A percentile compares a stretch with the other conserved stretches of the same genome.
phyloP scores from a whole-genome alignment of 2,888 invertebrate species.

The Physocephala rufipes region DNA sequence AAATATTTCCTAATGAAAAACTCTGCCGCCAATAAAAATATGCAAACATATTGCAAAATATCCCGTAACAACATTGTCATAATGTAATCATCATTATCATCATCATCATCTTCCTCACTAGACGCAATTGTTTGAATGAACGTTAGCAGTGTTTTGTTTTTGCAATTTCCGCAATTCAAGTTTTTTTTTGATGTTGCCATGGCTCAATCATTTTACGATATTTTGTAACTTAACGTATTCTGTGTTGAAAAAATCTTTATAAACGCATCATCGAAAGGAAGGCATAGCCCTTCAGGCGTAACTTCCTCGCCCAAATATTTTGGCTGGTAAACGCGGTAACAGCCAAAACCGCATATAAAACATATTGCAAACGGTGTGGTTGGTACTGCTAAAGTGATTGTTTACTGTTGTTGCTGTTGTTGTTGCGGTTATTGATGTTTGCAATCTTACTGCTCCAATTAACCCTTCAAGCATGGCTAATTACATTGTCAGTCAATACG shows the following conservation, averaged over 20 bases:
- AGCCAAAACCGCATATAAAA: conserved; percentile 14
- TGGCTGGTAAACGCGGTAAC: conserved; percentile 22
- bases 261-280: conserved; percentile 8
- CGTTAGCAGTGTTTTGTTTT: background rate
- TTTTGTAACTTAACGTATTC: background rate
- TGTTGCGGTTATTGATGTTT: conserved; percentile 3
- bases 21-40: no score
- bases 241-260: background rate
- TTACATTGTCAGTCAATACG: conserved; percentile 31
- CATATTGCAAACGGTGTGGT: background rate
- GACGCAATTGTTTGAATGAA: no score
- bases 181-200: no score
- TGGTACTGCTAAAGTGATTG: no score
- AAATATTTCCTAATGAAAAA: no score
- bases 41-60: no score
- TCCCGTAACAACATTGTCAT: no score
- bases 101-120: no score
- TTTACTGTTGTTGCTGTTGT: background rate
- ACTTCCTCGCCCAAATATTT: conserved; percentile 13
- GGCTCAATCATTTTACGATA: background rate
- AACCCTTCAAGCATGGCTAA: conserved; percentile 46
- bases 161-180: conserved; percentile 31
- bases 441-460: conserved; percentile 39
- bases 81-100: no score
- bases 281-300: conserved; percentile 20